Evolutionary conservation across 2,797 vertebrate genomes (phyloP).

Genomic region (Danio albolineatus): DNA sequence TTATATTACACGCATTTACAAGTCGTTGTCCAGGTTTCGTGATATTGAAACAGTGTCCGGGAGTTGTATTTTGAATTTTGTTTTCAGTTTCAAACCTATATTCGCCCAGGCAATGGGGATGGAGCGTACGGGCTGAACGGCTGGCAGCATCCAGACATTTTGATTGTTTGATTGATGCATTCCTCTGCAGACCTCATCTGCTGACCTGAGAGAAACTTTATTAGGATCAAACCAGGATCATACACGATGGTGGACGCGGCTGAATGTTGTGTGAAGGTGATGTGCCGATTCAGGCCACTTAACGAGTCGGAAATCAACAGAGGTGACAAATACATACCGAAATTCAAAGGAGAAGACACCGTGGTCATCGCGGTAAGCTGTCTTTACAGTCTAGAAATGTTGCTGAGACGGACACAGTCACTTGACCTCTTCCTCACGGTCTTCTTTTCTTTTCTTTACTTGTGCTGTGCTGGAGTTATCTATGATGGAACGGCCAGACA

Average conservation of each 20-base stretch:
- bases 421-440: not conserved
- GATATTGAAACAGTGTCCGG: not conserved
- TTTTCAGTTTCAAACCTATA: not conserved
- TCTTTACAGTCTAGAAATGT: not conserved
- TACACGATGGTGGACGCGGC: constrained; percentile 84
- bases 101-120: not conserved
- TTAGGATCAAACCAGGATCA: constrained; percentile 17
- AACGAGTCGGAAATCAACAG: constrained; percentile 89
- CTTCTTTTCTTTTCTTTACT: not conserved
- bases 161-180: constrained; percentile 40
- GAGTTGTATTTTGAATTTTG: not conserved
- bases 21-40: not conserved
- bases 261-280: constrained; percentile 93
- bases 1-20: not conserved
- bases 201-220: constrained; percentile 39
- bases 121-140: constrained; percentile 1
- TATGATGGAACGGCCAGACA: not conserved
- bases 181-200: constrained; percentile 19
- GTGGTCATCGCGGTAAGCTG: constrained; percentile 90
- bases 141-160: constrained; percentile 21
- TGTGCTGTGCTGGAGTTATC: not conserved
- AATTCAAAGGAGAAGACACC: constrained; percentile 93
- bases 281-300: constrained; percentile 94
- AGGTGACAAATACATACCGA: constrained; percentile 90
- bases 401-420: not conserved